Evolutionary conservation across 2,797 vertebrate genomes (phyloP), one percentile per base, ranked within the genome.

Genomic region (Paedocypris micromegethes): DNA sequence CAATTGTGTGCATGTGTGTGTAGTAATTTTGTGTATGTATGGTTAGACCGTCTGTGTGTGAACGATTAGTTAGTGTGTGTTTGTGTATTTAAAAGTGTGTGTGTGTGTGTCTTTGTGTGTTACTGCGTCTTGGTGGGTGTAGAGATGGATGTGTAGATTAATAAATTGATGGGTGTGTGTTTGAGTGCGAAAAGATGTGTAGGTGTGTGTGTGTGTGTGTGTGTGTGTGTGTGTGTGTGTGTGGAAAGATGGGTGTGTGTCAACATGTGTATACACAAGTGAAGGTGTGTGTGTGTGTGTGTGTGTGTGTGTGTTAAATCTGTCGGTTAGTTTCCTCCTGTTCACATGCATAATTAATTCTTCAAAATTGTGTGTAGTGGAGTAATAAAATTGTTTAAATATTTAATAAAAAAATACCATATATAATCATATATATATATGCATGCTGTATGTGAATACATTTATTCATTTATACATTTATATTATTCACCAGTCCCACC

Each of bases 241-340:
- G 23, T 23, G 42, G 46, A 38, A 55, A 41, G 44, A 5, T 46
- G 7, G 45, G 64, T 40, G 43, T 56, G 43, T 44, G 50, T 64
- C 40, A 44, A 39, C 51, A 23, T 44, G 66, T 51, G 47, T 52
- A 6, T 51, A 4, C 44, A 58, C 43, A 3, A 67, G 9, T 9
- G 23, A 44, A 5, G 55, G 47, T 51, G 40, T 46, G 9, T 58
- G 37, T 39, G 37, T 64, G 7, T n/a, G 40, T 46, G 9, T 58
- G 37, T 39, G 37, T 64, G 7, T n/a, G 37, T 38, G 7, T 40
- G 47, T 4, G 37, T 42, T 44, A 48, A 63, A 9, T 8, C 53
- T 5, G 44, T 8, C 53, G 5, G 44, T 64, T 6, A 7, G 61
- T 64, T 74, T 42, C 72, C 65, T 23, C 23, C 1, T 1, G 23